phyloP scores from a whole-genome alignment of 2,113 vertebrate species.

The Callipepla californica region DNA sequence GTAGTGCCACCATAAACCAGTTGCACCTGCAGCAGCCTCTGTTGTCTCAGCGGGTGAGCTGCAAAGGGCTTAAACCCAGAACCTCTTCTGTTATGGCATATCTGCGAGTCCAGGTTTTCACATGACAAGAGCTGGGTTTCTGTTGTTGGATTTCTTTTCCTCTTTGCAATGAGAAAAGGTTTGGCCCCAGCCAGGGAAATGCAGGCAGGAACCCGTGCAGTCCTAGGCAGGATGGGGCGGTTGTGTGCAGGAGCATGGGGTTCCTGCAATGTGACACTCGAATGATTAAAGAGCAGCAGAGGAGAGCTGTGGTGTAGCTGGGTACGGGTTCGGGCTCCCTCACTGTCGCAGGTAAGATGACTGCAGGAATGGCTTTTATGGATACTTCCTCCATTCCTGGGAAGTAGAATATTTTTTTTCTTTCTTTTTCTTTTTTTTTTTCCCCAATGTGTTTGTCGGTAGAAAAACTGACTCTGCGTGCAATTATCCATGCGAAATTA shows the following conservation, averaged over 20 bases:
- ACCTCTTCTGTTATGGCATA: background rate
- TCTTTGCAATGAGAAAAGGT: background rate
- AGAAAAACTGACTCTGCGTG: background rate
- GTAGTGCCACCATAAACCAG: slow-evolving; percentile 68
- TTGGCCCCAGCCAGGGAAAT: background rate
- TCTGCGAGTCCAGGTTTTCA: background rate
- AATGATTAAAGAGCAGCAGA: slow-evolving; percentile 12
- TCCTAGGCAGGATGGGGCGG: background rate
- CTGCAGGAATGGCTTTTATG: slow-evolving; percentile 12
- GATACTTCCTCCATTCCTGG: background rate
- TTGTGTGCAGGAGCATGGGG: background rate
- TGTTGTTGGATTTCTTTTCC: background rate
- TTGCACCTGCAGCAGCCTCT: slow-evolving; percentile 65
- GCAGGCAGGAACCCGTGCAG: background rate
- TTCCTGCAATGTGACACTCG: background rate
- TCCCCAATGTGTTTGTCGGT: background rate
- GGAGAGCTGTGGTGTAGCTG: background rate
- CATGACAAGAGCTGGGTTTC: background rate
- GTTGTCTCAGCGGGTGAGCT: slow-evolving; percentile 33
- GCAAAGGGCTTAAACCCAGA: background rate
- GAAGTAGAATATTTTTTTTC: background rate
- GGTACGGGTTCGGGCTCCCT: slow-evolving; percentile 36
- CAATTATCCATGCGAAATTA: background rate
- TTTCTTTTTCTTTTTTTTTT: background rate
- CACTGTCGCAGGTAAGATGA: slow-evolving; percentile 54